These are phyloP conservation scores for Diabrotica balteata DNA, from an alignment of 2,888 invertebrate genomes.

Conservation along the genomic window DNA sequence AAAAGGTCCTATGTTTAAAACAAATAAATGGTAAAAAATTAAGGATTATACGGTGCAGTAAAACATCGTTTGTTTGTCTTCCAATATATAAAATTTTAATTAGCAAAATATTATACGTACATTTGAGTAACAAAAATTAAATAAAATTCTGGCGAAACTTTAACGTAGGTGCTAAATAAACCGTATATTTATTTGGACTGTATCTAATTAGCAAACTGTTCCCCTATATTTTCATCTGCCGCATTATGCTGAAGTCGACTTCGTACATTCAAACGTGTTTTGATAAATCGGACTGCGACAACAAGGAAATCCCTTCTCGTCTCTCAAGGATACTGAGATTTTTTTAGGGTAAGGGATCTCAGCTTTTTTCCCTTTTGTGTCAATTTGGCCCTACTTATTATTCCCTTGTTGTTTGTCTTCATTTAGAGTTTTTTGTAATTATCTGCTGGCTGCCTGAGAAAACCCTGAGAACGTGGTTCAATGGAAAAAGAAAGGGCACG, in stretches of 20 bases:
- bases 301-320: conserved; percentile 14
- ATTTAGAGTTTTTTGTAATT: conserved; percentile 30
- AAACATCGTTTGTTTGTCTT: no score
- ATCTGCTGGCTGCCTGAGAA: conserved; percentile 16
- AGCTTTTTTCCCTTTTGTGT: conserved; percentile 18
- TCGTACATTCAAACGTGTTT: conserved; percentile 11
- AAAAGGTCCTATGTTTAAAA: no score
- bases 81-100: no score
- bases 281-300: conserved; percentile 12
- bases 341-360: conserved; percentile 12
- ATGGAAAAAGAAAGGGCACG: background rate
- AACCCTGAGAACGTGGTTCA: conserved; percentile 10
- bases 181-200: no score
- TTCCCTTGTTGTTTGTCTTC: conserved; percentile 26
- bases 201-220: no score
- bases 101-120: no score
- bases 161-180: no score
- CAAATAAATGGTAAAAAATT: no score
- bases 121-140: no score
- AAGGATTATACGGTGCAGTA: no score
- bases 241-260: background rate
- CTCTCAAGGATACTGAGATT: conserved; percentile 19
- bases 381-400: conserved; percentile 28
- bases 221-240: no score
- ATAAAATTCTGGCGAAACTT: no score